These are phyloP conservation scores for Panurus biarmicus DNA, from an alignment of 2,113 vertebrate genomes.

Conservation along the genomic window DNA sequence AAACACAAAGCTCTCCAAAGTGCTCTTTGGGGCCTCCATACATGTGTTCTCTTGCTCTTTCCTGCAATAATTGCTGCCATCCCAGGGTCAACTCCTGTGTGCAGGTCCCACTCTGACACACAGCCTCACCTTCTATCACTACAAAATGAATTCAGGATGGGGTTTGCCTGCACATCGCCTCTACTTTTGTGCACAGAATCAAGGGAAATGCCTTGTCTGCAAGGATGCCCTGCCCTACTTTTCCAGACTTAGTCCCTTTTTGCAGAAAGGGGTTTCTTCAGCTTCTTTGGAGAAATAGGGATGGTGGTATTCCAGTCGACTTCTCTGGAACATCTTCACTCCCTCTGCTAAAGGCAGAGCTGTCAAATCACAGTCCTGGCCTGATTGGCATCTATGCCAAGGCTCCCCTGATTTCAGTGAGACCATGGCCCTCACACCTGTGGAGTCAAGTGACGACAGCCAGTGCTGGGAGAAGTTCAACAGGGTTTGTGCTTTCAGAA, in stretches of 20 bases:
- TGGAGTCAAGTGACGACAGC: not conserved
- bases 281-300: not conserved
- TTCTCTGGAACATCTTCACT: not conserved
- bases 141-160: not conserved
- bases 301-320: not conserved
- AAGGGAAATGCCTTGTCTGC: not conserved
- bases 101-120: not conserved
- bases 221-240: not conserved
- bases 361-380: not conserved
- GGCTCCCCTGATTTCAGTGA: not conserved
- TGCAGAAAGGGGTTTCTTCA: not conserved
- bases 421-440: not conserved
- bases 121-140: not conserved
- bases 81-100: not conserved
- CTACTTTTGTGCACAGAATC: not conserved
- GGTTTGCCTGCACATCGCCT: fast-evolving
- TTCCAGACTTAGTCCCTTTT: not conserved
- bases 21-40: slow-evolving; percentile 23
- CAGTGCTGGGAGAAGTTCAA: not conserved
- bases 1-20: slow-evolving; percentile 61
- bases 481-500: not conserved
- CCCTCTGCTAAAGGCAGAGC: not conserved
- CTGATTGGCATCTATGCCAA: not conserved
- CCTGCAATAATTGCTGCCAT: slow-evolving; percentile 9
- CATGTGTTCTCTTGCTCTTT: not conserved